phyloP scores from a whole-genome alignment of 2,797 vertebrate genomes.

The Parambassis ranga region DNA sequence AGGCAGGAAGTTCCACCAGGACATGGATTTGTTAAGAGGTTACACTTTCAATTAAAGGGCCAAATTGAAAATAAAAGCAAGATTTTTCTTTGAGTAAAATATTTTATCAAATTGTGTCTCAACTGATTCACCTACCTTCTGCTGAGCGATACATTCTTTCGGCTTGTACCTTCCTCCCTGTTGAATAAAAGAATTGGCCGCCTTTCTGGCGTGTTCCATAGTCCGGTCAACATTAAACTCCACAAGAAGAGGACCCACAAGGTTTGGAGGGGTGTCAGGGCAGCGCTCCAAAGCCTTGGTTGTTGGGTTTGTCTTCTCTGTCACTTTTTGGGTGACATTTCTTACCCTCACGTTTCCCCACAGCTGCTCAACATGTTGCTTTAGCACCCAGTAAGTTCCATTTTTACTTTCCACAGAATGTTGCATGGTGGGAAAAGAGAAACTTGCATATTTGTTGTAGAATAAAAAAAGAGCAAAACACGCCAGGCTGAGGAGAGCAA shows the following conservation, averaged over 20 bases:
- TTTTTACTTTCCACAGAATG: rapidly evolving
- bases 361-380: rapidly evolving
- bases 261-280: conserved; percentile 41
- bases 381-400: rapidly evolving
- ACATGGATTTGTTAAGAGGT: too few species aligned
- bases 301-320: rapidly evolving
- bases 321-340: neutral
- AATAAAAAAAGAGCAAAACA: neutral
- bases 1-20: too few species aligned
- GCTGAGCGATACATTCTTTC: conserved; percentile 44
- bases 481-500: neutral
- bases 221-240: conserved; percentile 27
- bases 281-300: conserved; percentile 25
- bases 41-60: too few species aligned
- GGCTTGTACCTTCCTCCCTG: conserved; percentile 60
- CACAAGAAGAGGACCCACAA: conserved; percentile 47
- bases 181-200: neutral
- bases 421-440: rapidly evolving
- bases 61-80: too few species aligned
- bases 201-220: conserved; percentile 24
- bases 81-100: too few species aligned
- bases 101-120: too few species aligned
- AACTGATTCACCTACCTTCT: conserved; percentile 53
- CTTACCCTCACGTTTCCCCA: rapidly evolving
- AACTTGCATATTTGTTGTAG: rapidly evolving